A percentile compares a stretch with the other conserved stretches of the same genome.
These are phyloP conservation scores for Graptemys geographica DNA, from an alignment of 2,797 vertebrate genomes.

Conservation along the genomic window DNA sequence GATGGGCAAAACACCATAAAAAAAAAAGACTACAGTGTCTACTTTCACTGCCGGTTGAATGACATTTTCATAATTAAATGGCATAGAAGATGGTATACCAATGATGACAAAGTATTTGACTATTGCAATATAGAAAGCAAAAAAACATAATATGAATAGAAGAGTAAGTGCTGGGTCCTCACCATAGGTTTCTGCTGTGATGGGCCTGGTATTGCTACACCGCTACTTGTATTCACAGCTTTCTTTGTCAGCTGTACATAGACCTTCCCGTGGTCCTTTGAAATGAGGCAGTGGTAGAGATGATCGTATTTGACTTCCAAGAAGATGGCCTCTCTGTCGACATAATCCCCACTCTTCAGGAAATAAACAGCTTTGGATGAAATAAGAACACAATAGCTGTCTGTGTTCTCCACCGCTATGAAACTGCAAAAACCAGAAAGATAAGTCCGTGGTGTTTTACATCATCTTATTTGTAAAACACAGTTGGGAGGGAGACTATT, in stretches of 20 bases:
- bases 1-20: background rate
- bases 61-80: accelerated
- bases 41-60: background rate
- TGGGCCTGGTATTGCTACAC: slow-evolving; percentile 93
- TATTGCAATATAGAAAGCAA: background rate
- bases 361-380: slow-evolving; percentile 98
- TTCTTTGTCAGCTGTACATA: slow-evolving; percentile 98
- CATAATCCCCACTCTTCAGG: slow-evolving; percentile 88
- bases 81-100: background rate
- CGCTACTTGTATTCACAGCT: slow-evolving; percentile 91
- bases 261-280: slow-evolving; percentile 94
- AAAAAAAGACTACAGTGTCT: too few relatives aligned
- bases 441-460: background rate
- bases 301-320: slow-evolving; percentile 97
- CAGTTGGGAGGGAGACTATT: background rate
- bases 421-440: slow-evolving; percentile 82
- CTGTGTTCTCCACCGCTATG: slow-evolving; percentile 94
- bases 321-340: slow-evolving; percentile 94
- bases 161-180: slow-evolving; percentile 56
- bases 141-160: background rate
- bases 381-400: slow-evolving; percentile 95
- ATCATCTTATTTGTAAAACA: background rate
- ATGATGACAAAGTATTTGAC: background rate
- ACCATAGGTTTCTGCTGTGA: slow-evolving; percentile 99
- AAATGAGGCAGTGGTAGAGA: slow-evolving; percentile 98